phyloP scores from a whole-genome alignment of 2,113 vertebrate species.

The Phalacrocorax carbo region DNA sequence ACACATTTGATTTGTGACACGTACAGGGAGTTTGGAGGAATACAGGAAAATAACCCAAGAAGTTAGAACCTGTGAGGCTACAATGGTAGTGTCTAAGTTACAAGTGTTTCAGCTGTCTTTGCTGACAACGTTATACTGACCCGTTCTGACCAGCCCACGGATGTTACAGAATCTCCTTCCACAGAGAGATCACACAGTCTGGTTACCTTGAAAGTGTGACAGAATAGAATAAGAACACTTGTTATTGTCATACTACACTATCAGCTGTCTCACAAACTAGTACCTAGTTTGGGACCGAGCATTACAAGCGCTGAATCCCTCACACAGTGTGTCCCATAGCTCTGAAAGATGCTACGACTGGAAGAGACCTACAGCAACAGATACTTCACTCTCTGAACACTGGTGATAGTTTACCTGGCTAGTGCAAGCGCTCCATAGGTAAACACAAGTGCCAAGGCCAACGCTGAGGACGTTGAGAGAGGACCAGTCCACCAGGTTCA shows the following conservation, averaged over 20 bases:
- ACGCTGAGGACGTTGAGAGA: slow-evolving; percentile 97
- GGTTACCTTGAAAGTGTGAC: slow-evolving; percentile 81
- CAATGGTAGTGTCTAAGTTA: no score
- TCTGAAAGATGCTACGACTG: background rate
- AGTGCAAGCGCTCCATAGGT: slow-evolving; percentile 98
- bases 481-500: slow-evolving; percentile 99
- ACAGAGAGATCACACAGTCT: slow-evolving; percentile 96
- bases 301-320: background rate
- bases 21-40: background rate
- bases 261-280: background rate
- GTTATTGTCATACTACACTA: background rate
- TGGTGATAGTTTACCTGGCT: slow-evolving; percentile 82
- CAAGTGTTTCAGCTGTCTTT: background rate
- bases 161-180: slow-evolving; percentile 96
- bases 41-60: background rate
- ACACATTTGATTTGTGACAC: no score
- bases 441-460: slow-evolving; percentile 96
- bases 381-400: background rate
- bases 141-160: slow-evolving; percentile 97
- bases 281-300: background rate
- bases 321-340: no score
- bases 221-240: background rate
- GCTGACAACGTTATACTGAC: slow-evolving; percentile 68
- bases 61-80: background rate
- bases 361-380: background rate